Percentiles rank a stretch among this genome's conserved stretches.
Conservation (phyloP, 2,888 invertebrate genomes). For the Neocrepidodera transversa region DNA sequence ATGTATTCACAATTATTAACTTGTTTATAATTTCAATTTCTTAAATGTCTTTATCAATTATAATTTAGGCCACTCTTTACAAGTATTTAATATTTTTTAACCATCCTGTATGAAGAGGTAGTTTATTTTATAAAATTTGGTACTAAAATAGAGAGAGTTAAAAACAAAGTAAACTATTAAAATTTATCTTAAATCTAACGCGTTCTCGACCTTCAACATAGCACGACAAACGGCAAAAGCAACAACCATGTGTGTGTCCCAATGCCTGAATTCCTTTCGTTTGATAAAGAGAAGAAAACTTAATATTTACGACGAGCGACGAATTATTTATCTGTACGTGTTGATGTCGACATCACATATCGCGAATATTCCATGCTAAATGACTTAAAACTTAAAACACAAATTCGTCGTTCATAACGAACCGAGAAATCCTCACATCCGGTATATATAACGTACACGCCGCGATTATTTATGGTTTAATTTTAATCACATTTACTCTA, state of each 20-base stretch:
- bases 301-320: neutral
- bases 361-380: constrained; percentile 1
- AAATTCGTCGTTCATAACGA: neutral
- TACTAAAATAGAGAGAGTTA: no score
- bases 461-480: constrained; percentile 1
- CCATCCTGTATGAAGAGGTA: no score
- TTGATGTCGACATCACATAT: neutral
- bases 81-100: no score
- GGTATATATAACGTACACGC: neutral
- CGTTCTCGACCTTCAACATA: neutral
- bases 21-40: no score
- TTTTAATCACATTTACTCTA: constrained; percentile 3
- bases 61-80: no score
- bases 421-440: constrained; percentile 4
- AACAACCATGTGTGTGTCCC: neutral
- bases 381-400: neutral
- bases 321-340: neutral
- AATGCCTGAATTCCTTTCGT: neutral
- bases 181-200: neutral
- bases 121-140: no score
- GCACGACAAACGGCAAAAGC: no score
- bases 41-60: no score
- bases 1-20: no score
- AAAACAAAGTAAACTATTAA: neutral
- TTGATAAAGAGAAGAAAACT: neutral